phyloP scores from a whole-genome alignment of 2,113 vertebrate genomes.

The Callithrix jacchus region DNA sequence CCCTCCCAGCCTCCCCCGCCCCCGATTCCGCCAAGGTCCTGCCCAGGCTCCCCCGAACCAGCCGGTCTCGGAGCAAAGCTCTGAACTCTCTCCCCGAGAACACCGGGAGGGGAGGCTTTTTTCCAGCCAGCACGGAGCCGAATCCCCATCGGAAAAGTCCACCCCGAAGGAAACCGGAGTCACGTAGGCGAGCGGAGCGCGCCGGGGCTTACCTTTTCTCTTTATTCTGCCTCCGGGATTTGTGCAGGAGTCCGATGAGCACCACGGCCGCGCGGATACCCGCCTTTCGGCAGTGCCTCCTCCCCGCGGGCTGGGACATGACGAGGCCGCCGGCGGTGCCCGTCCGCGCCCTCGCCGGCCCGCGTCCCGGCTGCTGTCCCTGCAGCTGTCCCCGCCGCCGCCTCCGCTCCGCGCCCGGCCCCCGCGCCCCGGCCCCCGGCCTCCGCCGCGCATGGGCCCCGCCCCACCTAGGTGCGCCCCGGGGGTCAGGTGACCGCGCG shows the following conservation, averaged over 20 bases:
- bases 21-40: not conserved
- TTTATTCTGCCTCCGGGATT: constrained; percentile 91
- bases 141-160: constrained; percentile 36
- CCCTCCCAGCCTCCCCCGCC: not conserved
- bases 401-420: constrained; percentile 12
- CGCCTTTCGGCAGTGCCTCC: constrained; percentile 91
- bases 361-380: constrained; percentile 19
- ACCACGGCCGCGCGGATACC: constrained; percentile 95
- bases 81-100: not conserved
- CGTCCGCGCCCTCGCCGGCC: constrained; percentile 73
- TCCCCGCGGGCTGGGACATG: constrained; percentile 88
- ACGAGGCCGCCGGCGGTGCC: constrained; percentile 72
- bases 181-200: not conserved
- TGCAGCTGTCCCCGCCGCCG: not conserved
- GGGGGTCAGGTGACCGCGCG: constrained; percentile 79
- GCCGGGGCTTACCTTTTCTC: constrained; percentile 82
- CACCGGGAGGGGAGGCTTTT: not conserved
- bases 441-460: constrained; percentile 71
- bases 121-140: not conserved
- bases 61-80: not conserved
- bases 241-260: constrained; percentile 95
- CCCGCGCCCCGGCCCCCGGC: constrained; percentile 49
- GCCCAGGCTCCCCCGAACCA: not conserved
- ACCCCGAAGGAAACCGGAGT: constrained; percentile 36
- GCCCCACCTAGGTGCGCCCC: constrained; percentile 77